Evolutionary conservation across 2,113 vertebrate species (phyloP).

Genomic region (Eira barbara): DNA sequence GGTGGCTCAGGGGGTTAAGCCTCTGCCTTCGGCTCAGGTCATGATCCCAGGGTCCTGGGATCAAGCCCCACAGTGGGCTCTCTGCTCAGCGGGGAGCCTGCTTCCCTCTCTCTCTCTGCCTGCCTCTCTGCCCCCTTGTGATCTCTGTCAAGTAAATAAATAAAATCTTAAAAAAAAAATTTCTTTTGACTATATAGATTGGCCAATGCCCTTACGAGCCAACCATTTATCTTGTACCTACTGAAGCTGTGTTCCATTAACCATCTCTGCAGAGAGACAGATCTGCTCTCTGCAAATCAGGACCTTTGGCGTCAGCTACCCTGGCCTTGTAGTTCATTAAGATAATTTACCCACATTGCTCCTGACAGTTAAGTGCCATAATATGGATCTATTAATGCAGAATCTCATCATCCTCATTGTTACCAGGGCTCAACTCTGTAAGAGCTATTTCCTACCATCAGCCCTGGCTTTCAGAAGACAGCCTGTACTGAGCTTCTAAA

Average conservation of each 20-base stretch:
- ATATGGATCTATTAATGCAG: not conserved
- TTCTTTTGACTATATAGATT: not conserved
- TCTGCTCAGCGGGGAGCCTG: no score
- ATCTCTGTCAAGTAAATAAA: no score
- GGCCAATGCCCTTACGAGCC: not conserved
- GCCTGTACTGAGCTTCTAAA: not conserved
- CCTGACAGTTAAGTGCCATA: not conserved
- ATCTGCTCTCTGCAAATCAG: not conserved
- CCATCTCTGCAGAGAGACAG: not conserved
- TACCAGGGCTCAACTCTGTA: not conserved
- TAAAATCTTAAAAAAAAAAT: no score
- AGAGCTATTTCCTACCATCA: not conserved
- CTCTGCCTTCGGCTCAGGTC: no score
- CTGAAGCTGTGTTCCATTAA: not conserved
- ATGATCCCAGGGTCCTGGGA: no score
- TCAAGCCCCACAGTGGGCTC: no score
- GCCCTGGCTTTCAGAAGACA: not conserved
- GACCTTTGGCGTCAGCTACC: not conserved
- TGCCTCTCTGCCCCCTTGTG: no score
- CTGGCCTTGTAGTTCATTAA: not conserved
- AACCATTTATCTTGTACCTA: not conserved
- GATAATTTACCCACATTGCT: not conserved
- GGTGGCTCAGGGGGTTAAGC: no score
- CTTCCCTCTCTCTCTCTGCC: no score
- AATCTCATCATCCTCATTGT: not conserved